Evolutionary conservation across 2,888 invertebrate genomes (phyloP), one percentile per base, ranked within the genome.

Genomic region (Campaea margaritaria): DNA sequence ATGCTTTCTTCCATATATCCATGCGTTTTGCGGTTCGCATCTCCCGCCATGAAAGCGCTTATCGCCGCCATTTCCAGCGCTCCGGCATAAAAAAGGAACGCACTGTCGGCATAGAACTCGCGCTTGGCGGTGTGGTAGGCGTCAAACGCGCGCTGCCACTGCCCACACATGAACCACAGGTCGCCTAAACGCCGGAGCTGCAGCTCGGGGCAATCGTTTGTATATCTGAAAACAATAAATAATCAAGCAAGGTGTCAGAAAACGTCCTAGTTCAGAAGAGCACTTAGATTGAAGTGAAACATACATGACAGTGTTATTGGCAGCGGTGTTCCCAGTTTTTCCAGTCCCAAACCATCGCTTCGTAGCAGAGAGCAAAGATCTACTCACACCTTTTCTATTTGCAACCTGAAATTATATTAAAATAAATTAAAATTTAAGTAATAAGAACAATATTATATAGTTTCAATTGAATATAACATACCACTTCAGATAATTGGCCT

Each of bases 1-100:
- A 99, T 97, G 63, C 99, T 97, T 79, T 98, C 97, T 78, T 99
- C 99, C 95, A 99, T 97, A 79, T 99, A 99, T 67, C 96, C 96
- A 67, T 95, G 95, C 0, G 96, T 96, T 85, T 97, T 97, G 44
- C 95, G 93, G 64, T 94, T 95, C 5, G 95, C 93, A 67, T 96
- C 96, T 31, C 96, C 96, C 55, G 96, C 95, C 96, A 98, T 97
- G 79, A 97, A 98, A 0, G 97, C 96, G 55, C 98, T 96, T 28
- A 99, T 86, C 11, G 97, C 97, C 7, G 99, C 98, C 99, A 99
- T 99, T 93, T 98, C 99, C 48, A 99, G 91, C 5, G 99, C 98
- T 10, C 99, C 98, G 0, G 99, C 99, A 86, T 97, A 99, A 84
- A 99, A 97, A 28, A 99, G 93, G 99, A 99, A 99, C 0, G 99